These are phyloP conservation scores for Thymallus thymallus DNA, from an alignment of 2,113 vertebrate species.

Conservation along the genomic window DNA sequence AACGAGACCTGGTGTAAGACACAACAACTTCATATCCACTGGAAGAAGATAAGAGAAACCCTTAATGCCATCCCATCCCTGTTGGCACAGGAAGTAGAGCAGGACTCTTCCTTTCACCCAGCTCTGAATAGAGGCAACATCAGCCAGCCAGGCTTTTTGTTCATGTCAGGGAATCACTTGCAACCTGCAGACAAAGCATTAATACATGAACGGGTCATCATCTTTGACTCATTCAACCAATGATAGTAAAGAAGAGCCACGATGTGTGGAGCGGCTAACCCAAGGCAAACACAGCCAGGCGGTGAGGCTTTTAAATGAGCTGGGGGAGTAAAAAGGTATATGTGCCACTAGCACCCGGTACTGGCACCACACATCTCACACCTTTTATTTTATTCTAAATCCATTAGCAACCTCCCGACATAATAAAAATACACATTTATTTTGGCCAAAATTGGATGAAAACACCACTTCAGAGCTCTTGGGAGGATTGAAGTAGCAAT, in stretches of 20 bases:
- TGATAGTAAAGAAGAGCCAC: slow-evolving; percentile 16
- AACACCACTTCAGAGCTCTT: slow-evolving; percentile 49
- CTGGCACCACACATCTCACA: slow-evolving; percentile 23
- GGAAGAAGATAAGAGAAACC: not conserved
- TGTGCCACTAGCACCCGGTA: not conserved
- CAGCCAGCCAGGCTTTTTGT: slow-evolving; percentile 11
- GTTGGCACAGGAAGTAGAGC: not conserved
- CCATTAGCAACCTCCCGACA: slow-evolving; percentile 53
- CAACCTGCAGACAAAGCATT: slow-evolving; percentile 22
- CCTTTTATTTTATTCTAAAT: slow-evolving; percentile 53
- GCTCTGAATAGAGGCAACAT: not conserved
- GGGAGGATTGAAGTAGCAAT: slow-evolving; percentile 45
- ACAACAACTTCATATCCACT: not conserved
- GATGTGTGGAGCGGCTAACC: not conserved
- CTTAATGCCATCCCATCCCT: not conserved
- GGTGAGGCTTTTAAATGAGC: slow-evolving; percentile 15
- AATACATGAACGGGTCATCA: slow-evolving; percentile 7
- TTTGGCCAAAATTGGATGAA: slow-evolving; percentile 49
- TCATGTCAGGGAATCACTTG: slow-evolving; percentile 15
- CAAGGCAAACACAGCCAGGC: slow-evolving; percentile 9
- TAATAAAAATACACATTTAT: slow-evolving; percentile 48
- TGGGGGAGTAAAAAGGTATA: slow-evolving; percentile 17
- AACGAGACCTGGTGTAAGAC: not conserved
- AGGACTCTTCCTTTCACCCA: not conserved
- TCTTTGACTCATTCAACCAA: slow-evolving; percentile 37